These are phyloP conservation scores for Toxotes jaculatrix DNA, from an alignment of 2,113 vertebrate species.

Conservation along the genomic window DNA sequence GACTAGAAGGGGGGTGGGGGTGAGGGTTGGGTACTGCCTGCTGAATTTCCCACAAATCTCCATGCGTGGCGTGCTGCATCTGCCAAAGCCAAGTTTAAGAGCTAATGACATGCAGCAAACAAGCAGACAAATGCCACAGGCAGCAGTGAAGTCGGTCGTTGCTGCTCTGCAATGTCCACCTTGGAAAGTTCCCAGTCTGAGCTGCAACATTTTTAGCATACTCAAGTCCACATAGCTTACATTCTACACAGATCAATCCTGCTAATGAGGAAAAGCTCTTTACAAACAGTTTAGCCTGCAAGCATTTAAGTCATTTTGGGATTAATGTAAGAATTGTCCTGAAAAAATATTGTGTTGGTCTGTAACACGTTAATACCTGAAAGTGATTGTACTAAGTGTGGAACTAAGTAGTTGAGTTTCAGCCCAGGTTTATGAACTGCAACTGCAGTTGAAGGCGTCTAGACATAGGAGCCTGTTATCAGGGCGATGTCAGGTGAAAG, in stretches of 20 bases:
- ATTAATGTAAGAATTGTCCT: slow-evolving; percentile 7
- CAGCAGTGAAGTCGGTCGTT: slow-evolving; percentile 37
- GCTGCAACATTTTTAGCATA: slow-evolving; percentile 41
- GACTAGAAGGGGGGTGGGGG: neutral
- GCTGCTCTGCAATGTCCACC: slow-evolving; percentile 45
- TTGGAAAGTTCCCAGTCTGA: slow-evolving; percentile 39
- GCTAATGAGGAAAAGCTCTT: slow-evolving; percentile 30
- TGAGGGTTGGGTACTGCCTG: neutral
- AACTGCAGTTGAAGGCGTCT: neutral
- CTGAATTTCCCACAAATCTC: slow-evolving; percentile 69
- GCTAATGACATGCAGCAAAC: slow-evolving; percentile 43
- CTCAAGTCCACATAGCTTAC: slow-evolving; percentile 27
- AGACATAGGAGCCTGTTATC: neutral
- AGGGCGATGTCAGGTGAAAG: neutral
- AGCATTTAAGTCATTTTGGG: slow-evolving; percentile 23
- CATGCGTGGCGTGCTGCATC: slow-evolving; percentile 40
- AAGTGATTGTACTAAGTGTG: neutral
- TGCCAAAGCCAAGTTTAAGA: slow-evolving; percentile 29
- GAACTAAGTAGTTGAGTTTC: neutral
- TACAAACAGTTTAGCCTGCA: neutral
- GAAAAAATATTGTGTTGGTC: neutral
- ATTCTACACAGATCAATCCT: slow-evolving; percentile 41
- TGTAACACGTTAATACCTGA: neutral
- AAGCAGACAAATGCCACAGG: slow-evolving; percentile 53
- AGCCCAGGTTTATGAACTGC: neutral